Evolutionary conservation across 2,888 invertebrate species (phyloP), one percentile per base, ranked within the genome.

Genomic region (Tinea trinotella): DNA sequence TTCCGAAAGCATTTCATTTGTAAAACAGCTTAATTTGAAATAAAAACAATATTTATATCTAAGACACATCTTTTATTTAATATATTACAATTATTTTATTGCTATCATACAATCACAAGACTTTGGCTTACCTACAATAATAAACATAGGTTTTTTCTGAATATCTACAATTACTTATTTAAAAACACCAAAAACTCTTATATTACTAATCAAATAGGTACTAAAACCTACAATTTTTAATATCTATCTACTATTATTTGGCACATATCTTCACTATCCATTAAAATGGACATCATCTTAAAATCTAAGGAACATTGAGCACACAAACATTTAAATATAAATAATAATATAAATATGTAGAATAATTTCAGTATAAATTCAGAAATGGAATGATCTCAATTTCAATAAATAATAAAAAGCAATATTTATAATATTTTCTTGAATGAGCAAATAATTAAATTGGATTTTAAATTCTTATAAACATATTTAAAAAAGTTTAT

Each of bases 51-150:
- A n/a, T 6, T 3, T 40, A 4, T 30, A 30, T 40, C 40, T 40
- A 40, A 40, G 40, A 15, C 40, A 40, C 40, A 40, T 40, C 40
- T 7, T 40, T 40, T 40, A 40, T 40, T 40, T 2, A 15, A 40
- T 40, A 40, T 13, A 40, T 40, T 40, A 40, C 5, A 40, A 59
- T 55, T 56, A 57, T 54, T 58, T 64, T 69, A 70, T 68, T 68
- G 67, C 68, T 71, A 74, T 59, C 2, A 63, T 65, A 69, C 62
- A 73, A 76, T 74, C 74, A 75, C 74, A 74, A 65, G 68, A 71
- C 70, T 71, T 73, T 73, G 70, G 70, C 66, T 40, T 40, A 40
- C 40, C 40, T 40, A 40, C 30, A 30, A 4, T 30, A 2, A 10
- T 7, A 30, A 2, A 30, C 30, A n/a, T 1, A 30, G 3, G 30